Base-by-base conservation (phyloP, 1,140 invertebrate species). In the Heterodera schachtii region DNA sequence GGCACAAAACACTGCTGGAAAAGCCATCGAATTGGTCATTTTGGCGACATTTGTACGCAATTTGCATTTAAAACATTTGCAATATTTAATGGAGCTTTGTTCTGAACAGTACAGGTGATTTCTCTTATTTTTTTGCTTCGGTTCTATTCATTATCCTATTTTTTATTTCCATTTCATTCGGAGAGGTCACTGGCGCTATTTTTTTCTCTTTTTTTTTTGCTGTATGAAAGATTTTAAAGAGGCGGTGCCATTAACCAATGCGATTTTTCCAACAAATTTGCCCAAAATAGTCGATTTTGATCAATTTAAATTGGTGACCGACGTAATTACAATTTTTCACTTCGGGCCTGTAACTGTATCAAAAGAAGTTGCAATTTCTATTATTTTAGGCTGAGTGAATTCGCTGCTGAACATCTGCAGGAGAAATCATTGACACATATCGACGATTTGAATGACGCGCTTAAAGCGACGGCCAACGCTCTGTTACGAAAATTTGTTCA, bases 101-200 rank as follows among this genome's bases (percentile, higher is more conserved):
- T 82, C 84, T 76, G 85, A 85, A 78, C 84, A 85, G 76, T 85
- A 79, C 66, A 84, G 81, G 84, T 85, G 5, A 52, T 5, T 52
- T 52, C 52, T 5, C 16, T 52, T 52, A 11, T 46, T 64, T 75
- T 82, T 78, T 57, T 52, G 3, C 13, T 52, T 57, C 43, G 16
- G 52, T 2, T 79, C 21, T 6, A 78, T 77, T 6, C 31, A 57
- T 79, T 67, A 16, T 21, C 43, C 60, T 19, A 75, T 81, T 31
- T 31, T 31, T 31, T 31, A 31, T 31, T 31, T 31, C 31, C 31
- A 31, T 31, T 31, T 31, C 31, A 1, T 31, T 31, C 31, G 31
- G 31, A 31, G 31, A 31, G 31, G 31, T 31, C 31, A 31, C 31
- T 31, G 31, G 31, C 31, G 31, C 31, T 31, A 31, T 31, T 31